phyloP scores from a whole-genome alignment of 2,113 vertebrate genomes.

The Psophia crepitans region DNA sequence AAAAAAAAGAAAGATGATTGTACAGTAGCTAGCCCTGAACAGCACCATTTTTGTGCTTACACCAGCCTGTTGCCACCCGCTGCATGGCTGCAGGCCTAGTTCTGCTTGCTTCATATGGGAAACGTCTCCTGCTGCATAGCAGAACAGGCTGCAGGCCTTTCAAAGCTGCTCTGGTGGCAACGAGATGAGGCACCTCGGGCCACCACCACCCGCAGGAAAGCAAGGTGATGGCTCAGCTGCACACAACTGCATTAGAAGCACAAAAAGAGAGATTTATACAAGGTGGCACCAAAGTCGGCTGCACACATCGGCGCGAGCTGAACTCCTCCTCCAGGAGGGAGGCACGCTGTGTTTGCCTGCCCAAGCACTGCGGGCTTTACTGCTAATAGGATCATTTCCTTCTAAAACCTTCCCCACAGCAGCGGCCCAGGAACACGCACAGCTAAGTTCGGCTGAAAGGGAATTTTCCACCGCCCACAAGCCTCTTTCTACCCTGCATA shows the following conservation, averaged over 20 bases:
- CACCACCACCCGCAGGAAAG: background rate
- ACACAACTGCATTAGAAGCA: background rate
- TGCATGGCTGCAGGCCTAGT: background rate
- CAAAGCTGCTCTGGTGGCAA: background rate
- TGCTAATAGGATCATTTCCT: slow-evolving; percentile 38
- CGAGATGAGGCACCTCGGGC: background rate
- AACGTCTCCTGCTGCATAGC: background rate
- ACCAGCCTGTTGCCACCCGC: background rate
- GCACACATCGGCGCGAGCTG: background rate
- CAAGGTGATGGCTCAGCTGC: background rate
- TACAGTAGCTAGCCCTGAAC: background rate
- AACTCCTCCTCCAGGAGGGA: background rate
- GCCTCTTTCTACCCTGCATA: background rate
- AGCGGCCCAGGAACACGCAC: background rate
- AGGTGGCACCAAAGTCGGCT: background rate
- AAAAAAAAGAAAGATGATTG: background rate
- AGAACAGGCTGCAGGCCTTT: background rate
- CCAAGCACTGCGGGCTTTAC: background rate
- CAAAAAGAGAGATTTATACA: background rate
- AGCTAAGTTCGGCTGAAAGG: slow-evolving; percentile 16
- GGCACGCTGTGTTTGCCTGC: background rate
- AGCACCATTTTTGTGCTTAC: background rate
- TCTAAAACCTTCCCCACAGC: background rate
- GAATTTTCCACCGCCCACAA: slow-evolving; percentile 43
- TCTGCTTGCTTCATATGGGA: background rate